A percentile compares a stretch with the other conserved stretches of the same genome.
These are phyloP conservation scores for Pampus argenteus DNA, from an alignment of 2,797 vertebrate species.

Conservation along the genomic window DNA sequence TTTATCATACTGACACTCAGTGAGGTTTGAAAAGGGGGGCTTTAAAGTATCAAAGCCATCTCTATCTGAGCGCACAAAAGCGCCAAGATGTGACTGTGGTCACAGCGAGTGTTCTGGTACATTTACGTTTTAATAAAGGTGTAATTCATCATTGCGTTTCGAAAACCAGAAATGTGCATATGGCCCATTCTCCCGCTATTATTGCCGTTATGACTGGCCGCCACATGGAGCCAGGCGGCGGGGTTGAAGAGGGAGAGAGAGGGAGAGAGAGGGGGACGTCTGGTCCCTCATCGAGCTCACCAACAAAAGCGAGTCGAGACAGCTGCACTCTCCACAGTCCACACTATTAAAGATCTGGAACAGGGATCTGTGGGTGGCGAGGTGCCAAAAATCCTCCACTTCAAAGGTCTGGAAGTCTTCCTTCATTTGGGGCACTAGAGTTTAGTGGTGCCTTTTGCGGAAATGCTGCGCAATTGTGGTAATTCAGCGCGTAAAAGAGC, in stretches of 20 bases:
- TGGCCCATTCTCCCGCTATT: conserved; percentile 51
- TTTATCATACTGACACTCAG: not conserved
- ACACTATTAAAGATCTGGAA: conserved; percentile 64
- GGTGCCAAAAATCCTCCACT: conserved; percentile 72
- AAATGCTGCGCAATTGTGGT: conserved; percentile 53
- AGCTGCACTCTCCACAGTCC: conserved; percentile 74
- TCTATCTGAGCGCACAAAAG: not conserved
- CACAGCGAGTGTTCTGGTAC: not conserved
- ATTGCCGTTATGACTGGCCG: conserved; percentile 54
- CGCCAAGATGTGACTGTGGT: not conserved
- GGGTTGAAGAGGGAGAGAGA: conserved; percentile 49
- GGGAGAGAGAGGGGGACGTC: conserved; percentile 27
- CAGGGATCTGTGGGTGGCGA: conserved; percentile 68
- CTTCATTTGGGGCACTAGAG: conserved; percentile 48
- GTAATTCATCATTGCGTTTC: conserved; percentile 33
- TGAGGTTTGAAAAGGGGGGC: not conserved
- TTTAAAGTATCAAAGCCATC: not conserved
- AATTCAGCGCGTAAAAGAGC: conserved; percentile 54
- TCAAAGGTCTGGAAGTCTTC: conserved; percentile 68
- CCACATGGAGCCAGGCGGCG: conserved; percentile 60
- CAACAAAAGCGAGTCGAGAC: conserved; percentile 77
- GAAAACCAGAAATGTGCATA: conserved; percentile 38
- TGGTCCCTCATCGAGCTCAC: conserved; percentile 61
- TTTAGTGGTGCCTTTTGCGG: conserved; percentile 55
- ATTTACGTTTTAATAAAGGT: conserved; percentile 21